Conservation (phyloP, 1,140 invertebrate species). For the Euura lappo region DNA sequence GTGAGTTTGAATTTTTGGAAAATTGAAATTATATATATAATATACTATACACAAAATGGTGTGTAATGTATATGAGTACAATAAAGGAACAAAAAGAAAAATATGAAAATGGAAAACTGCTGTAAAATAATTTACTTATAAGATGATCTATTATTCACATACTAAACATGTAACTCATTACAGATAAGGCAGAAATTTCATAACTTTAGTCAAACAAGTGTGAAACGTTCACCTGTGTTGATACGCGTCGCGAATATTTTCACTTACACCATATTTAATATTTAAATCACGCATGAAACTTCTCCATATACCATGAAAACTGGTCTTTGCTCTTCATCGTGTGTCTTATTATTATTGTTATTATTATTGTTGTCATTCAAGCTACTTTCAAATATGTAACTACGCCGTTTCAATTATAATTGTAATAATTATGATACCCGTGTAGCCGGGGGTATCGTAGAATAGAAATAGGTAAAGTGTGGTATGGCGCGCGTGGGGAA, state of each 20-base stretch:
- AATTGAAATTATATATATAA: not conserved
- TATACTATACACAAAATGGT: not conserved
- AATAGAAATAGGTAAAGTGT: no score
- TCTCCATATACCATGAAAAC: no score
- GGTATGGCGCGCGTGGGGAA: no score
- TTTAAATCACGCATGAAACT: no score
- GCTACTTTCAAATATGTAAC: not conserved
- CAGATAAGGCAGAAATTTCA: not conserved
- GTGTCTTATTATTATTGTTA: not conserved
- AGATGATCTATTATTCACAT: not conserved
- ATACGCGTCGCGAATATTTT: not conserved
- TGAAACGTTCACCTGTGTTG: not conserved
- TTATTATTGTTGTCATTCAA: not conserved
- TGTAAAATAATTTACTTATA: not conserved
- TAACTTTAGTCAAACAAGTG: not conserved
- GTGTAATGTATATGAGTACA: not conserved
- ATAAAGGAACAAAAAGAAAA: no score
- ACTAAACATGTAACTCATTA: not conserved
- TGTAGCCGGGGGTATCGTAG: no score
- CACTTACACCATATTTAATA: not conserved
- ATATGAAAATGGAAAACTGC: not conserved
- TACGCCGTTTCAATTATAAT: slow-evolving; percentile 2
- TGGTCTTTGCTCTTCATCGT: not conserved
- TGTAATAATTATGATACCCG: not conserved
- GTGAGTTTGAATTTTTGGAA: not conserved